Conservation (phyloP, 2,888 invertebrate species). For the Microplitis deprimator region DNA sequence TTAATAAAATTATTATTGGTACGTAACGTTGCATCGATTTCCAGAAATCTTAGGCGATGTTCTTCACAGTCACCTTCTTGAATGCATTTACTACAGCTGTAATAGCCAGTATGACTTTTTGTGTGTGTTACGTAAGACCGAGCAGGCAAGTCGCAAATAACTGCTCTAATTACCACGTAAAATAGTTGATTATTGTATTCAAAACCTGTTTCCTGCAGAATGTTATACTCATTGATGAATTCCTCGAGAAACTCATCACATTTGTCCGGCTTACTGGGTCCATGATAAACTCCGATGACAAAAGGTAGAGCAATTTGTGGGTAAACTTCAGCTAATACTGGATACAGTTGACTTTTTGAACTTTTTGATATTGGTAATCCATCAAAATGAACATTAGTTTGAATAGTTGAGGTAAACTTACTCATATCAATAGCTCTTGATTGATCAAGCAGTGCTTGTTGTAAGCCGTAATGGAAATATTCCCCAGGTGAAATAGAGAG, state of each 20-base stretch:
- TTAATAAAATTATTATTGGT: conserved; percentile 19
- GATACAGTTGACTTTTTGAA: conserved; percentile 47
- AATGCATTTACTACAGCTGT: conserved; percentile 13
- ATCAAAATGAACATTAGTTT: conserved; percentile 47
- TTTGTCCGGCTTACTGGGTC: not conserved
- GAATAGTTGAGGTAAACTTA: not conserved
- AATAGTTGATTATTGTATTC: not conserved
- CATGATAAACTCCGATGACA: conserved; percentile 29
- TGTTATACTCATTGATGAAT: conserved; percentile 23
- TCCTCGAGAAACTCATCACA: conserved; percentile 8
- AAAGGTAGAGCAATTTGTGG: conserved; percentile 4
- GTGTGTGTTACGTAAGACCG: conserved; percentile 15
- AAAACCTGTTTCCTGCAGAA: conserved; percentile 16
- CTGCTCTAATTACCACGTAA: conserved; percentile 1
- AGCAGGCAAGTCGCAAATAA: conserved; percentile 28
- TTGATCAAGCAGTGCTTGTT: not conserved
- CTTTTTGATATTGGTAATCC: conserved; percentile 48
- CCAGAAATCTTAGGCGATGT: conserved; percentile 25
- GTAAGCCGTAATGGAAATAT: conserved; percentile 19
- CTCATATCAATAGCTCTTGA: not conserved
- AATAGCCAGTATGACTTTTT: conserved; percentile 27
- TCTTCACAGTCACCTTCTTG: conserved; percentile 23
- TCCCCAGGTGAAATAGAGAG: conserved; percentile 7
- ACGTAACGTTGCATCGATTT: conserved; percentile 7
- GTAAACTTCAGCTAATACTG: conserved; percentile 24